These are phyloP conservation scores for Sphyrna mokarran DNA, from an alignment of 2,113 vertebrate genomes.

Conservation along the genomic window DNA sequence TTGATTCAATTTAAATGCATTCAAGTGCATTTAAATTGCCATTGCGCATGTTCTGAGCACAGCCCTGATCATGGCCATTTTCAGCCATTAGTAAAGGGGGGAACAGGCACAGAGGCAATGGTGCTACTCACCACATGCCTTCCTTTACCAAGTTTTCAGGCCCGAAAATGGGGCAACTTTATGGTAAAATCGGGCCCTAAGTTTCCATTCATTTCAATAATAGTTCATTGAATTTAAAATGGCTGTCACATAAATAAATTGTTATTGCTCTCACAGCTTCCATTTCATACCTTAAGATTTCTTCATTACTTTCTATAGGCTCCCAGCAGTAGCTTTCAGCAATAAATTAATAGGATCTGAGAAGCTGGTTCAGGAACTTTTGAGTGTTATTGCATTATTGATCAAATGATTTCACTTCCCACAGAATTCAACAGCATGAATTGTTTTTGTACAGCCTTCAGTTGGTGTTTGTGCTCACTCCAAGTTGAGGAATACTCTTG, in stretches of 20 bases:
- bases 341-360: not conserved
- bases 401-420: not conserved
- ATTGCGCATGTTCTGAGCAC: too few relatives aligned
- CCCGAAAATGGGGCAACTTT: too few relatives aligned
- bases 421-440: not conserved
- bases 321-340: not conserved
- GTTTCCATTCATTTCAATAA: slow-evolving; percentile 8
- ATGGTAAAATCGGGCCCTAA: not conserved
- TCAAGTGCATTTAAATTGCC: too few relatives aligned
- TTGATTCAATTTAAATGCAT: too few relatives aligned
- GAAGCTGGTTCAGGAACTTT: not conserved
- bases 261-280: not conserved
- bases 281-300: not conserved
- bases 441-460: not conserved
- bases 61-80: too few relatives aligned
- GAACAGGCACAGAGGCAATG: too few relatives aligned
- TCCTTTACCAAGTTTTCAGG: too few relatives aligned
- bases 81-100: too few relatives aligned
- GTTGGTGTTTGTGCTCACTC: not conserved
- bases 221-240: not conserved
- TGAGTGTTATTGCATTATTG: not conserved
- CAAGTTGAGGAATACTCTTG: not conserved
- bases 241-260: not conserved
- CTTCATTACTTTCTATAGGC: not conserved
- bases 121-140: too few relatives aligned